A percentile compares a stretch with the other conserved stretches of the same genome.
These are phyloP conservation scores for Trichonephila clavipes DNA, from an alignment of 1,140 invertebrate species.

Conservation along the genomic window DNA sequence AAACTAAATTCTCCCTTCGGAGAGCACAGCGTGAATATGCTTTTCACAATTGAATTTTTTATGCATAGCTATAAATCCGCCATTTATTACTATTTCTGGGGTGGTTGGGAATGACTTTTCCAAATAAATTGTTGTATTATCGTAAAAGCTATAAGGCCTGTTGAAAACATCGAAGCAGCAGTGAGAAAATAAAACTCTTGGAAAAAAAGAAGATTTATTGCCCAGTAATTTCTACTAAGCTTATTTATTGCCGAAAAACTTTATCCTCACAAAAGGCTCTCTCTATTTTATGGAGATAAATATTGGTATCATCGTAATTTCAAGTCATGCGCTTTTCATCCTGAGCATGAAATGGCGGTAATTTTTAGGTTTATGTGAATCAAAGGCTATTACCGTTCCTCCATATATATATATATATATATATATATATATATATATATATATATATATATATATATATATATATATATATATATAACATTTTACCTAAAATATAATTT, in stretches of 20 bases:
- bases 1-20: not conserved
- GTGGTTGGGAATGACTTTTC: not conserved
- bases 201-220: conserved; percentile 51
- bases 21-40: not conserved
- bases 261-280: conserved; percentile 44
- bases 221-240: conserved; percentile 41
- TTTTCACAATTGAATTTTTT: not conserved
- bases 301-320: conserved; percentile 57
- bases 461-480: too few relatives aligned
- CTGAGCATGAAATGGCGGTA: conserved; percentile 33
- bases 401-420: not conserved
- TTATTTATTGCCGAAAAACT: conserved; percentile 49
- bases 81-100: not conserved
- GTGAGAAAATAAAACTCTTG: not conserved
- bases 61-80: not conserved
- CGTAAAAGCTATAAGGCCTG: conserved; percentile 1
- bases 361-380: conserved; percentile 32
- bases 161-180: conserved; percentile 10
- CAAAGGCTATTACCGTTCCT: not conserved
- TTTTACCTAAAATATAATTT: too few relatives aligned
- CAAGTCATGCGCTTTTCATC: conserved; percentile 44
- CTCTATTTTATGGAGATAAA: conserved; percentile 54
- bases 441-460: not conserved
- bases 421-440: not conserved
- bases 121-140: conserved; percentile 22